Conservation (phyloP, 2,888 invertebrate species). For the Cactoblastis cactorum region DNA sequence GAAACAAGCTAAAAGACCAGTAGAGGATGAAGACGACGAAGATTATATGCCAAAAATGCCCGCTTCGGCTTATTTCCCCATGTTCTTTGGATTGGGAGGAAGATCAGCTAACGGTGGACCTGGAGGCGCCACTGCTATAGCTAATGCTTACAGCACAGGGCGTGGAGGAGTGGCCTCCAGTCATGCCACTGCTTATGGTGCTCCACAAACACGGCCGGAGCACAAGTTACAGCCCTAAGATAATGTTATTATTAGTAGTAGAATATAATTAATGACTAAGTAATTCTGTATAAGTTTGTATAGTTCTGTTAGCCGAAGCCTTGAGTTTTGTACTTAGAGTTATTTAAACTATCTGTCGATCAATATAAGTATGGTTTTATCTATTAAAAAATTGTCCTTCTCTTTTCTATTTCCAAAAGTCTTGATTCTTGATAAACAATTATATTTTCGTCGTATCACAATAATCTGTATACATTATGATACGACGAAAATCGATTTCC, state of each 20-base stretch:
- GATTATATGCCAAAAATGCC: slow-evolving; percentile 66
- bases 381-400: too few relatives aligned
- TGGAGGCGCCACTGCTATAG: slow-evolving; percentile 83
- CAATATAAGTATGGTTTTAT: too few relatives aligned
- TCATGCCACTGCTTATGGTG: slow-evolving; percentile 85
- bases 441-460: too few relatives aligned
- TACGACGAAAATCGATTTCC: too few relatives aligned
- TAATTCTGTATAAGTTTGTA: background rate
- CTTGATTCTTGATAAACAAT: too few relatives aligned
- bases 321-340: background rate
- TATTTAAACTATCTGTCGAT: too few relatives aligned
- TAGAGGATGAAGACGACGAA: slow-evolving; percentile 74
- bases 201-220: slow-evolving; percentile 66
- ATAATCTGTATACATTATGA: too few relatives aligned
- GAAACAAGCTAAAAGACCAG: slow-evolving; percentile 58
- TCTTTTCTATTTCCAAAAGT: too few relatives aligned
- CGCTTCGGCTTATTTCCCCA: slow-evolving; percentile 82
- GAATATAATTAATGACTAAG: background rate
- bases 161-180: slow-evolving; percentile 85
- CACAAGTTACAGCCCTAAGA: slow-evolving; percentile 32
- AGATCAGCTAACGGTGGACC: slow-evolving; percentile 60
- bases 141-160: slow-evolving; percentile 86
- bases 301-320: background rate
- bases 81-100: slow-evolving; percentile 78
- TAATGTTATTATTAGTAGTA: background rate